Percentiles rank a stretch among this genome's conserved stretches.
Conservation (phyloP, 2,888 invertebrate genomes). For the Sceliomorpha sp. region DNA sequence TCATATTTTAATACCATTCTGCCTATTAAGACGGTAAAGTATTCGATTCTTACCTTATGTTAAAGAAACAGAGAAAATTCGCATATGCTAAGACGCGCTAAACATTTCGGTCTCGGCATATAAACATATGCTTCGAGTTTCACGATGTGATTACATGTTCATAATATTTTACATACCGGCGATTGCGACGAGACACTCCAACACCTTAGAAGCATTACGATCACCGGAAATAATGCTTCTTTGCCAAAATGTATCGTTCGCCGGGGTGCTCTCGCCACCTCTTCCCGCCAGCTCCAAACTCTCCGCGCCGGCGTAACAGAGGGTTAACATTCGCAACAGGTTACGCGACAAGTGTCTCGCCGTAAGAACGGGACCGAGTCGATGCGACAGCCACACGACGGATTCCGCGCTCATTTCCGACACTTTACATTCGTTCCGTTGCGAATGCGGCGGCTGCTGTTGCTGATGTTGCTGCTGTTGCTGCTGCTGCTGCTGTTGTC, state of each 20-base stretch:
- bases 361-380: conserved; percentile 96
- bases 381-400: conserved; percentile 94
- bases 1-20: too few relatives aligned
- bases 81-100: too few relatives aligned
- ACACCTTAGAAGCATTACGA: conserved; percentile 90
- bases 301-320: conserved; percentile 94
- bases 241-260: conserved; percentile 84
- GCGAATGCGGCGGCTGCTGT: too few relatives aligned
- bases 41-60: too few relatives aligned
- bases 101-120: too few relatives aligned
- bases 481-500: too few relatives aligned
- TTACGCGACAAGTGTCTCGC: conserved; percentile 95
- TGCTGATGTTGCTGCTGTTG: conserved; percentile 12
- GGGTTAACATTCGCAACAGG: conserved; percentile 94
- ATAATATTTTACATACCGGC: too few relatives aligned
- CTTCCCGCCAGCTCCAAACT: conserved; percentile 82
- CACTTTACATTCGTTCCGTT: conserved; percentile 82
- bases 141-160: too few relatives aligned
- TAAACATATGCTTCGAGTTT: too few relatives aligned
- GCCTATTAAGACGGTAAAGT: too few relatives aligned
- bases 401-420: conserved; percentile 94
- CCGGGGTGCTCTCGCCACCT: conserved; percentile 78
- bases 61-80: too few relatives aligned
- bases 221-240: conserved; percentile 88
- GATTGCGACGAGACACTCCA: conserved; percentile 93